Conservation (phyloP, 2,888 invertebrate genomes). For the Hirtodrosophila duncani region DNA sequence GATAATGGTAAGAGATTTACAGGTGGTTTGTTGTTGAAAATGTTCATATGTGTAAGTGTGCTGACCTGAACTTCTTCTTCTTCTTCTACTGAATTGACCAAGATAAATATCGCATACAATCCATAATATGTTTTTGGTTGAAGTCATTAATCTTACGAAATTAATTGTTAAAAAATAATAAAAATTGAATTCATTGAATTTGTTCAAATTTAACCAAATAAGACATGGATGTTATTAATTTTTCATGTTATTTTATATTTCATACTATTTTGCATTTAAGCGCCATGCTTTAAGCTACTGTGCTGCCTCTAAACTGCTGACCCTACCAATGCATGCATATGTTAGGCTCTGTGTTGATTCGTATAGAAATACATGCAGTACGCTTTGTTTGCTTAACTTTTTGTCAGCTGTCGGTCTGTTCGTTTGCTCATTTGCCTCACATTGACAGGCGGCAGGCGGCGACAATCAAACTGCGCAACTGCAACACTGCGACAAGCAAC, state of each 20-base stretch:
- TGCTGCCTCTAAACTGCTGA: no score
- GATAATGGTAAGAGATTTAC: conserved; percentile 21
- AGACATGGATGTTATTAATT: no score
- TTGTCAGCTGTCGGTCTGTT: conserved; percentile 25
- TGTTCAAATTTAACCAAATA: no score
- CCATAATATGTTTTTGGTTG: no score
- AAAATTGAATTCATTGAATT: no score
- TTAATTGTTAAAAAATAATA: no score
- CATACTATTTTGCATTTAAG: no score
- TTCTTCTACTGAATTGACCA: not conserved
- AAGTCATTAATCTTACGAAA: no score
- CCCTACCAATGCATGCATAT: no score
- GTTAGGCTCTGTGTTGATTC: conserved; percentile 6
- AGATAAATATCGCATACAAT: no score
- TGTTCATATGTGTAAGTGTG: not conserved
- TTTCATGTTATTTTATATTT: no score
- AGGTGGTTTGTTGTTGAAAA: conserved; percentile 17
- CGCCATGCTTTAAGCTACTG: no score
- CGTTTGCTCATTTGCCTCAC: conserved; percentile 37
- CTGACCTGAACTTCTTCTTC: conserved; percentile 21
- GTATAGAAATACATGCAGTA: not conserved
- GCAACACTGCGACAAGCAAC: conserved; percentile 24
- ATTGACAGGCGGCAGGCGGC: conserved; percentile 46
- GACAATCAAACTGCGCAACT: conserved; percentile 24
- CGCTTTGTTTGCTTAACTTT: conserved; percentile 33